Conservation (phyloP, 2,113 vertebrate genomes). For the Galemys pyrenaicus region DNA sequence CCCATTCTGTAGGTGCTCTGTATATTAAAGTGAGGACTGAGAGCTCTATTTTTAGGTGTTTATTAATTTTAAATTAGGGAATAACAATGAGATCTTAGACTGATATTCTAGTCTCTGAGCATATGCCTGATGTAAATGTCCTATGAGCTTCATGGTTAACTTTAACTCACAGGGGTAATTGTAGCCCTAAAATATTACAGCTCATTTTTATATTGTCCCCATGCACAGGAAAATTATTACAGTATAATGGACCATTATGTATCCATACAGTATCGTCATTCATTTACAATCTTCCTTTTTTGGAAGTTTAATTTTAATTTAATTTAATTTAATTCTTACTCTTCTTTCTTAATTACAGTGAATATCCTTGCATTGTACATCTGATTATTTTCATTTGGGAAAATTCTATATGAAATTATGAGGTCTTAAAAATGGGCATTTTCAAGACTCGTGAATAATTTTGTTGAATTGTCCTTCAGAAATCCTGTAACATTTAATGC, state of each 20-base stretch:
- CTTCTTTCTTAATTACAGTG: neutral
- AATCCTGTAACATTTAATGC: neutral
- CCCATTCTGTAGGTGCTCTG: neutral
- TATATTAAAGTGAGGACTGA: neutral
- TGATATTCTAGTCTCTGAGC: neutral
- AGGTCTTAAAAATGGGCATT: neutral
- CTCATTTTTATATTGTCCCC: neutral
- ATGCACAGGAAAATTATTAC: neutral
- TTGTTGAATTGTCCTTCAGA: neutral
- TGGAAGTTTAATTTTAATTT: neutral
- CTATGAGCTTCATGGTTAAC: neutral
- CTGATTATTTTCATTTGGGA: neutral
- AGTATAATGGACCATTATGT: neutral
- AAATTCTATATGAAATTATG: neutral
- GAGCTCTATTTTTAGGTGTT: neutral
- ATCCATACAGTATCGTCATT: neutral
- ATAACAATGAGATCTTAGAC: neutral
- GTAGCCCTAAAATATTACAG: neutral
- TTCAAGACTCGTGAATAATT: neutral
- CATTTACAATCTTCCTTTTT: neutral
- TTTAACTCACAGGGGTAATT: neutral
- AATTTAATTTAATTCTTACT: neutral
- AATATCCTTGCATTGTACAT: neutral
- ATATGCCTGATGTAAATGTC: neutral
- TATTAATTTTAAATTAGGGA: neutral